A percentile compares a stretch with the other conserved stretches of the same genome.
phyloP scores from a whole-genome alignment of 2,888 invertebrate genomes.

The Thera obeliscata region DNA sequence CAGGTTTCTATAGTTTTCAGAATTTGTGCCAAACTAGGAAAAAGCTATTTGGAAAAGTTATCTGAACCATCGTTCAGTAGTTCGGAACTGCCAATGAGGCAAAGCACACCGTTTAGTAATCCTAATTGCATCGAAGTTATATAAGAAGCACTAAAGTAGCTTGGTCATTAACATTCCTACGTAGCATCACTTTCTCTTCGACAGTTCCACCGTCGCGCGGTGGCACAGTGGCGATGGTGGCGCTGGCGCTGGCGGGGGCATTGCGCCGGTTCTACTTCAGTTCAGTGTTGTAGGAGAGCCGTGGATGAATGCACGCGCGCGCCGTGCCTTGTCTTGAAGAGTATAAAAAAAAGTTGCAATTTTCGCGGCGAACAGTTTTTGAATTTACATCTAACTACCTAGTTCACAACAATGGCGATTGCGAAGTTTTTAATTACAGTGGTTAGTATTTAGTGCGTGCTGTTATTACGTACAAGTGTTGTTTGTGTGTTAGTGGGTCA shows the following conservation, averaged over 20 bases:
- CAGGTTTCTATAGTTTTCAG: too few species aligned
- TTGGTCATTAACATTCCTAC: conserved; percentile 58
- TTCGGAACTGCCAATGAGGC: too few species aligned
- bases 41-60: too few species aligned
- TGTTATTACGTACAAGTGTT: conserved; percentile 14
- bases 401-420: conserved; percentile 41
- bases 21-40: too few species aligned
- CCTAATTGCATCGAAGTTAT: not conserved
- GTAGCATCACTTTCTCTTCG: conserved; percentile 46
- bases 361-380: conserved; percentile 12
- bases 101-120: not conserved
- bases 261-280: not conserved
- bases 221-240: not conserved
- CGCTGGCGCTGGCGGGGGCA: not conserved
- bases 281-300: conserved; percentile 36
- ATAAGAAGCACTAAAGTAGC: not conserved
- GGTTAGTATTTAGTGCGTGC: conserved; percentile 38
- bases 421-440: conserved; percentile 43
- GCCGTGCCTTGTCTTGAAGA: not conserved
- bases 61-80: too few species aligned
- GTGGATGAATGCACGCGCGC: conserved; percentile 17
- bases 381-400: not conserved
- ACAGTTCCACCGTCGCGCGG: conserved; percentile 9
- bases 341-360: conserved; percentile 9
- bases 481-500: conserved; percentile 35